Percentiles rank a stretch among this genome's conserved stretches.
Conservation (phyloP, 2,797 vertebrate species). For the Sebastes iracundus region DNA sequence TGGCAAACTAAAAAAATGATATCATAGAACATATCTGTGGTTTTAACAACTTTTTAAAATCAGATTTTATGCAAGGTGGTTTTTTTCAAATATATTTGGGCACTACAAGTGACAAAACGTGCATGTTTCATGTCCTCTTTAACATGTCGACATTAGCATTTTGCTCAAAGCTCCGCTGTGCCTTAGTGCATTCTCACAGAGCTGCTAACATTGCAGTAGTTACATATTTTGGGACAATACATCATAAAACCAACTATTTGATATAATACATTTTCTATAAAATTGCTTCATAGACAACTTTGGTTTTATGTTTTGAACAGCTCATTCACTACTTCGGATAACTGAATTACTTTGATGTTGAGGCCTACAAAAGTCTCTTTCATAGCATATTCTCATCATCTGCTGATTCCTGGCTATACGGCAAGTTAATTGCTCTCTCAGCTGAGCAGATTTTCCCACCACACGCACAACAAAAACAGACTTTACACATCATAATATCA, state of each 20-base stretch:
- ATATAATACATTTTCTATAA: neutral
- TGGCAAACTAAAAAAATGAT: too few species aligned
- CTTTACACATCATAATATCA: neutral
- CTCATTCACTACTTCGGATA: conserved; percentile 31
- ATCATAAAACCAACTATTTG: neutral
- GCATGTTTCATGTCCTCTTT: too few species aligned
- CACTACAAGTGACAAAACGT: too few species aligned
- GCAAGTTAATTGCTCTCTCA: conserved; percentile 57
- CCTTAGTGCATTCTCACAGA: neutral
- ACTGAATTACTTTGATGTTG: conserved; percentile 48
- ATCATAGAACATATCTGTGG: too few species aligned
- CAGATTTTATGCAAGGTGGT: too few species aligned
- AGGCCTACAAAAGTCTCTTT: conserved; percentile 48
- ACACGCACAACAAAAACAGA: neutral
- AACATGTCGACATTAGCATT: neutral
- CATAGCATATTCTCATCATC: conserved; percentile 53
- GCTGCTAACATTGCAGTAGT: neutral
- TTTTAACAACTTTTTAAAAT: too few species aligned
- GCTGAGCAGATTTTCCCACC: conserved; percentile 35
- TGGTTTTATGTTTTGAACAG: neutral
- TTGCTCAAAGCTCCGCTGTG: neutral
- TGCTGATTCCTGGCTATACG: conserved; percentile 56
- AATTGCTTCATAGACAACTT: conserved; percentile 1
- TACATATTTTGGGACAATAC: neutral
- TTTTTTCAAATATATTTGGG: too few species aligned